Evolutionary conservation across 2,888 invertebrate species (phyloP), one percentile per base, ranked within the genome.

Genomic region (Reticulitermes lucifugus): DNA sequence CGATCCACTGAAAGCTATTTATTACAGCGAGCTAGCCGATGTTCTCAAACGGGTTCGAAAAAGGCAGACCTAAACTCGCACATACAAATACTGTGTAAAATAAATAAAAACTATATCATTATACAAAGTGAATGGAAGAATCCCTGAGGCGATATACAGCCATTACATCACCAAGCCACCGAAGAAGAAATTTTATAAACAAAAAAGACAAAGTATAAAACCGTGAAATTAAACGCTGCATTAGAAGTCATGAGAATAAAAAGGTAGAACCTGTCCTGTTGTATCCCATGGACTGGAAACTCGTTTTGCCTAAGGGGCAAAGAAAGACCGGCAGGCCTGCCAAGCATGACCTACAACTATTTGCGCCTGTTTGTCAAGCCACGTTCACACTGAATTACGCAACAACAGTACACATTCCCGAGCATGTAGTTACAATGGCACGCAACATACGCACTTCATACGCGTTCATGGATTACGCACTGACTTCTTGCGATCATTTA

Each of bases 261-360:
- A n/a, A 60, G 18, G n/a, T 22, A 60, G n/a, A 60, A 14, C 9
- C 60, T 65, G 12, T n/a, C 65, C 65, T 65, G n/a, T 65, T 60
- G 60, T 60, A 18, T 60, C 12, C n/a, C 60, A 21, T 21, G 60
- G 60, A 60, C 60, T 60, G 60, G 60, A 60, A 60, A 60, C 60
- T 25, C 65, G n/a, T 65, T n/a, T 65, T 12, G 65, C 65, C 65
- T n/a, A 2, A 25, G 65, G 65, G 25, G 25, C 9, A 25, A 25
- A 25, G n/a, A 25, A n/a, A 65, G 65, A 65, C 1, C 60, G 60
- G 60, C 60, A 21, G 60, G 6, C 21, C 22, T 22, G 60, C 60
- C 21, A 60, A 60, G 60, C 60, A 60, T 60, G 60, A 60, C 60
- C 60, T 60, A 60, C 60, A 60, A 60, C 60, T 60, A 60, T 60